Evolutionary conservation across 2,888 invertebrate genomes (phyloP).

Genomic region (Liopterus haemorrhoidalis): DNA sequence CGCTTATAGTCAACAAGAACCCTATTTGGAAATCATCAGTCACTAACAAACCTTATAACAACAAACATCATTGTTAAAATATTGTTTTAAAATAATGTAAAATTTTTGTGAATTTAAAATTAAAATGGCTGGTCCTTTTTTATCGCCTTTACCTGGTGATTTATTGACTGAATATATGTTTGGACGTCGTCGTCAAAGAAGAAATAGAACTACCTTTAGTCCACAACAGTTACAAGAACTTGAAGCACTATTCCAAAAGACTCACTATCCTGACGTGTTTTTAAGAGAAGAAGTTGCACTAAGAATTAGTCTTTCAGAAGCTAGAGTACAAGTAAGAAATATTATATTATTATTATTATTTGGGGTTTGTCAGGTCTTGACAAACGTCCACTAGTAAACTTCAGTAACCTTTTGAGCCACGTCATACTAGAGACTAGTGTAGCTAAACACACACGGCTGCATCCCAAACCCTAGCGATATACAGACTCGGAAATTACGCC

Average conservation of each 20-base stretch:
- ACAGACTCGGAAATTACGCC: too few species aligned
- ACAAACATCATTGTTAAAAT: conserved; percentile 2
- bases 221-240: conserved; percentile 88
- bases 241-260: conserved; percentile 88
- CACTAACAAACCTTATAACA: too few species aligned
- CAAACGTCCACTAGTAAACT: too few species aligned
- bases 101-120: conserved; percentile 1
- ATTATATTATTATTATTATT: conserved; percentile 1
- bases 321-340: conserved; percentile 74
- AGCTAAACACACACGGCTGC: too few species aligned
- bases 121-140: conserved; percentile 77
- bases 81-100: conserved; percentile 2
- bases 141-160: conserved; percentile 80
- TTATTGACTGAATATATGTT: conserved; percentile 91
- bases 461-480: too few species aligned
- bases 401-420: too few species aligned
- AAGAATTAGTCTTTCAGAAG: conserved; percentile 85
- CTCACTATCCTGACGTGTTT: conserved; percentile 88
- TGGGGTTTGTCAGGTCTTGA: too few species aligned
- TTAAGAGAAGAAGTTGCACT: conserved; percentile 86
- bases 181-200: conserved; percentile 77
- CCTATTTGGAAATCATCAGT: too few species aligned
- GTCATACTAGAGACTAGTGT: too few species aligned
- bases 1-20: conserved; percentile 30
- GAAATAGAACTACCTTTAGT: conserved; percentile 90